Evolutionary conservation across 2,888 invertebrate genomes (phyloP).

Genomic region (Merodon equestris): DNA sequence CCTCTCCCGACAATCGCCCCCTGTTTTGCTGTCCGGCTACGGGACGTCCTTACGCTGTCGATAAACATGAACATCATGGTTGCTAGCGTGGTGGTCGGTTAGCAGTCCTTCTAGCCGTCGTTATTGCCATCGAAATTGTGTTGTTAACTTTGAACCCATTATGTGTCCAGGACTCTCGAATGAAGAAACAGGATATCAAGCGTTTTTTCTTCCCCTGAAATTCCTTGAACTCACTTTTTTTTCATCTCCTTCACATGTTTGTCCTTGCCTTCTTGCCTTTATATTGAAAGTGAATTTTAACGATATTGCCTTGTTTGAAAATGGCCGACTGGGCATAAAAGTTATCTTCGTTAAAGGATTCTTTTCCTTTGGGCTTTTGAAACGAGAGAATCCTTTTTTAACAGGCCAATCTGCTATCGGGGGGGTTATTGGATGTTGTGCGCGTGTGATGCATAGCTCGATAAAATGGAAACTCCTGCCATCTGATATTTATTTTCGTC

Average conservation of each 20-base stretch:
- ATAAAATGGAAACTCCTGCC: conserved; percentile 43
- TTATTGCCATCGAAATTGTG: conserved; percentile 66
- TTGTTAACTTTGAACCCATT: conserved; percentile 68
- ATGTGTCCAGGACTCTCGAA: conserved; percentile 52
- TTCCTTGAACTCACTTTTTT: conserved; percentile 1
- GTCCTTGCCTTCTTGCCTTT: conserved; percentile 12
- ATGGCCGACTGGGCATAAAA: conserved; percentile 52
- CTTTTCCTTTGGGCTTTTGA: neutral
- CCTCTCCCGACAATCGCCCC: conserved; percentile 28
- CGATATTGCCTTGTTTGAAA: conserved; percentile 59
- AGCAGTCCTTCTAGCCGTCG: conserved; percentile 43
- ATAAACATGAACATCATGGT: conserved; percentile 47
- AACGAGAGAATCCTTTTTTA: conserved; percentile 57
- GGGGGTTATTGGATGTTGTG: conserved; percentile 5
- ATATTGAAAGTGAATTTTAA: conserved; percentile 63
- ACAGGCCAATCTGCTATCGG: conserved; percentile 46
- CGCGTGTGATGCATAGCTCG: conserved; percentile 53
- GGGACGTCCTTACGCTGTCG: conserved; percentile 17
- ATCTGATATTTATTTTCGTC: conserved; percentile 59
- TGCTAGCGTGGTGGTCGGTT: conserved; percentile 37
- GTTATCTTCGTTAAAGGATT: conserved; percentile 50
- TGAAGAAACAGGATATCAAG: conserved; percentile 41
- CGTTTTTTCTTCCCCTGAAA: conserved; percentile 14
- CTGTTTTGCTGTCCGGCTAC: too few species aligned
- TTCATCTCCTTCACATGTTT: conserved; percentile 5